Base-by-base conservation (phyloP, 2,888 invertebrate genomes). In the Mimas tiliae region DNA sequence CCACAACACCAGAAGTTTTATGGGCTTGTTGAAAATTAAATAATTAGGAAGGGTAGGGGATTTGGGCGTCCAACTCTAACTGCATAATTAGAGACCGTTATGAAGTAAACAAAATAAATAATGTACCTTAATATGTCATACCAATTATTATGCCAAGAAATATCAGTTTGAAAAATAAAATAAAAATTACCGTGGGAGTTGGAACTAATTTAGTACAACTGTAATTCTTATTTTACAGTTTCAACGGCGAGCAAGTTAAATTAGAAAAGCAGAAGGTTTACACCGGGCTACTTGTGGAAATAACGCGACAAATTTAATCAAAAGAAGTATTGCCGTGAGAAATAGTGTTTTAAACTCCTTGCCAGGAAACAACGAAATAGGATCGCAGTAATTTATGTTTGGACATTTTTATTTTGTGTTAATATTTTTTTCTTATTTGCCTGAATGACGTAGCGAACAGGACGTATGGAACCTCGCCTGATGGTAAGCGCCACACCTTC, bases 301-400 rank as follows among this genome's bases (percentile, higher is more conserved):
- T 21, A 19, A 42, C 42, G 42, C 38, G 19, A 38, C 16, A 42
- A 42, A 42, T 58, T 58, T 19, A 58, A 58, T 58, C 58, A 42
- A 58, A 58, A 38, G 58, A 42, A 19, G 58, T 42, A 58, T 42
- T 21, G 38, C 16, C 19, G 9, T 19, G 55, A 42, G 58, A 19
- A 58, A 58, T 38, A 58, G 16, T 19, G 42, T 38, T 58, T 38
- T 42, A 9, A 58, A 58, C 42, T 58, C 1, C 6, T 1, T n/a
- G 16, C 8, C 19, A 16, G n/a, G 16, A 11, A 16, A 27, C 52
- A 27, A 52, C 47, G 4, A 52, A 52, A 21, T 52, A 27, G 21
- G 11, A 14, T 0, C 11, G 12, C 12, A 14, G 0, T 45, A 11
- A 45, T 45, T 45, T 14, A 11, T 45, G 14, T 45, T 45, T 45